Evolutionary conservation across 2,888 invertebrate genomes (phyloP).

Genomic region (Argynnis bischoffii): DNA sequence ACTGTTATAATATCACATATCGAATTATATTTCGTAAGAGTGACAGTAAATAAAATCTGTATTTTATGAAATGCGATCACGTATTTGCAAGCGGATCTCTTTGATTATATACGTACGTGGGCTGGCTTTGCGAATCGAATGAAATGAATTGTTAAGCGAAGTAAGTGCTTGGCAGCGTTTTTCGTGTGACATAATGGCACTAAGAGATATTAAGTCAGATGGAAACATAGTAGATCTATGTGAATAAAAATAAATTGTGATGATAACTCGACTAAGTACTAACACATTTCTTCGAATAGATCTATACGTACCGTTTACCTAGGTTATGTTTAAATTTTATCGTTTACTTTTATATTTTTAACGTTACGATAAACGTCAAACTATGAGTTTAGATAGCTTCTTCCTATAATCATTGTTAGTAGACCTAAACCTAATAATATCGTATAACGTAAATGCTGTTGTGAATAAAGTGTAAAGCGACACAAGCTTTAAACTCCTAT

Average conservation of each 20-base stretch:
- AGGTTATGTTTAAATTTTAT: too few relatives aligned
- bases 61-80: slow-evolving; percentile 59
- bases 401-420: too few relatives aligned
- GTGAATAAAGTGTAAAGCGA: too few relatives aligned
- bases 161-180: slow-evolving; percentile 53
- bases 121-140: slow-evolving; percentile 52
- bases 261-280: too few relatives aligned
- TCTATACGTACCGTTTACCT: too few relatives aligned
- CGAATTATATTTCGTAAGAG: slow-evolving; percentile 40
- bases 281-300: too few relatives aligned
- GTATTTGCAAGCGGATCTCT: slow-evolving; percentile 65
- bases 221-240: slow-evolving; percentile 10
- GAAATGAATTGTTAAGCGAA: slow-evolving; percentile 46
- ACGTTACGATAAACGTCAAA: too few relatives aligned
- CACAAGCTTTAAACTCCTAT: too few relatives aligned
- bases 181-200: slow-evolving; percentile 40
- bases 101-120: slow-evolving; percentile 66
- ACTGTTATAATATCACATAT: slow-evolving; percentile 22
- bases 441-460: too few relatives aligned
- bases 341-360: too few relatives aligned
- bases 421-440: too few relatives aligned
- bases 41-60: slow-evolving; percentile 46
- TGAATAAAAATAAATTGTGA: background rate
- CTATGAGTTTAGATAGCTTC: too few relatives aligned
- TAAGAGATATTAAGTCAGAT: slow-evolving; percentile 32